Conservation (phyloP, 2,113 vertebrate genomes). For the Callipepla californica region DNA sequence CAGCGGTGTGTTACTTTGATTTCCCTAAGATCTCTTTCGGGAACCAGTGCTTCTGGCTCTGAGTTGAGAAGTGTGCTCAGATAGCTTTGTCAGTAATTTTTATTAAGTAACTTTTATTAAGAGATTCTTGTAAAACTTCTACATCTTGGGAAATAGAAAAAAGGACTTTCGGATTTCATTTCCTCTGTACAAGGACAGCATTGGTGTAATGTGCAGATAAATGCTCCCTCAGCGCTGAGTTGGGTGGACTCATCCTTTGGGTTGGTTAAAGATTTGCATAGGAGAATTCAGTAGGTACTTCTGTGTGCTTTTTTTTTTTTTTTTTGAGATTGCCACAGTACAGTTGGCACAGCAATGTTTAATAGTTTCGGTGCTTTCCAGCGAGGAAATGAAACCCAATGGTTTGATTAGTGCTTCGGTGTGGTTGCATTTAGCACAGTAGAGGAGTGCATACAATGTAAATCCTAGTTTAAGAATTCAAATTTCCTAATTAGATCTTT, state of each 20-base stretch:
- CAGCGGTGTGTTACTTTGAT: not conserved
- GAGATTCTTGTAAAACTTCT: not conserved
- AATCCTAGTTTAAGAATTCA: not conserved
- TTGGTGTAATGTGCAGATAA: not conserved
- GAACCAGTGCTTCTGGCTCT: not conserved
- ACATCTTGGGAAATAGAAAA: not conserved
- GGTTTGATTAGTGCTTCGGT: not conserved
- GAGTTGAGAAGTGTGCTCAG: not conserved
- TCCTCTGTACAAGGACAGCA: not conserved
- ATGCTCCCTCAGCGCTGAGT: not conserved
- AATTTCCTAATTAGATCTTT: not conserved
- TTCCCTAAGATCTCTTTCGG: not conserved
- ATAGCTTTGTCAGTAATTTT: not conserved
- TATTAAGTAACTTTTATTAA: too few relatives aligned
- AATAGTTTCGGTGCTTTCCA: not conserved
- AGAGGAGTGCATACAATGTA: not conserved
- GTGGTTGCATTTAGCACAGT: not conserved
- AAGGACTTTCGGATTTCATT: not conserved
- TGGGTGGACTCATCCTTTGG: not conserved
- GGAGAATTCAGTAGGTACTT: not conserved
- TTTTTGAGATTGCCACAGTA: not conserved
- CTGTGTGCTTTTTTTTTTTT: not conserved
- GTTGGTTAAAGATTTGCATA: not conserved
- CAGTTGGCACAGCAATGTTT: not conserved
- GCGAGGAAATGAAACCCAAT: accelerated